Conservation (phyloP, 2,113 vertebrate genomes). For the Myotis davidii region DNA sequence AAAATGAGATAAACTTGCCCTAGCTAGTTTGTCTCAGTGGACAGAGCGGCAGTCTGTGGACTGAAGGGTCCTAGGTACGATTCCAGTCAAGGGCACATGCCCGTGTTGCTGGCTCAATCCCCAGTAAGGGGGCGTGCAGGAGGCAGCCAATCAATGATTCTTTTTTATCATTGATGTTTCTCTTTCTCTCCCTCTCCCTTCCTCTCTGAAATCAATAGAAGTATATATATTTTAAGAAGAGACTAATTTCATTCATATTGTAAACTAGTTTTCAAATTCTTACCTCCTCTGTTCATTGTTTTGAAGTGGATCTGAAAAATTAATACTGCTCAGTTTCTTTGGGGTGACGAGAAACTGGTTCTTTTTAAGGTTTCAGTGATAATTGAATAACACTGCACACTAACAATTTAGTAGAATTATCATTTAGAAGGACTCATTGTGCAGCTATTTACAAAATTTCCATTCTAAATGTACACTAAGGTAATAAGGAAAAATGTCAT, state of each 20-base stretch:
- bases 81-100: no score
- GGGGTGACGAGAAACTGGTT: not conserved
- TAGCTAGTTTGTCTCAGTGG: no score
- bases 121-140: no score
- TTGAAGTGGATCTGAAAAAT: slow-evolving; percentile 37
- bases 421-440: not conserved
- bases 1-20: not conserved
- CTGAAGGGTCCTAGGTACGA: no score
- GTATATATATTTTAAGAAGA: no score
- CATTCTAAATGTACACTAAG: not conserved
- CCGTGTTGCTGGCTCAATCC: no score
- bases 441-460: slow-evolving; percentile 23
- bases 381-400: not conserved
- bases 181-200: no score
- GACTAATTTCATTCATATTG: not conserved
- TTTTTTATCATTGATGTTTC: no score
- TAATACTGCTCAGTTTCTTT: slow-evolving; percentile 28
- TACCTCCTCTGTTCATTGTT: slow-evolving; percentile 33
- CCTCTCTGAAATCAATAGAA: no score
- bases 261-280: slow-evolving; percentile 39
- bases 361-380: not conserved
- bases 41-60: no score
- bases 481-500: slow-evolving; percentile 27
- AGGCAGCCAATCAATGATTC: no score
- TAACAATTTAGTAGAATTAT: not conserved